Conservation (phyloP, 2,113 vertebrate species). For the Myrmophylax atrothorax region DNA sequence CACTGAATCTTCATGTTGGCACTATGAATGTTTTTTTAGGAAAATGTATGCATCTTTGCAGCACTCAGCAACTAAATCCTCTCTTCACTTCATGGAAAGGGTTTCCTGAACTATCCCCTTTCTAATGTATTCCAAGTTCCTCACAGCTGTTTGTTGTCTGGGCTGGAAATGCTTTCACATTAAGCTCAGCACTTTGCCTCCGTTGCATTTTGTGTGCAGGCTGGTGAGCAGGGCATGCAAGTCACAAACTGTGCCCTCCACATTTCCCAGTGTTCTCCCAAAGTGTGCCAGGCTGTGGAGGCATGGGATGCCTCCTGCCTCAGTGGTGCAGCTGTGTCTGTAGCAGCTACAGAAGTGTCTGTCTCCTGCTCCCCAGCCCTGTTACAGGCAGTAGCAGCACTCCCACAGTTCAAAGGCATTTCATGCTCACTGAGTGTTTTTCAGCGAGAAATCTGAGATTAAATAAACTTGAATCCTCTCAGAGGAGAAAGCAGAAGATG, state of each 20-base stretch:
- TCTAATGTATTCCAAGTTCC: conserved; percentile 19
- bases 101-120: conserved; percentile 47
- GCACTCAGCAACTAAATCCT: conserved; percentile 57
- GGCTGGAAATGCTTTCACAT: not conserved
- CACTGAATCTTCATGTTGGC: conserved; percentile 54
- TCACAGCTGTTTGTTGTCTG: conserved; percentile 39
- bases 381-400: conserved; percentile 36
- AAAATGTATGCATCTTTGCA: conserved; percentile 55
- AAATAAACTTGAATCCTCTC: conserved; percentile 55
- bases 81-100: conserved; percentile 25
- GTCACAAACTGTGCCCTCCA: rapidly evolving
- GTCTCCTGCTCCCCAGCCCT: not conserved
- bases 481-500: conserved; percentile 44
- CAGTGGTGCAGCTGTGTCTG: not conserved
- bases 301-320: not conserved
- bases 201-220: rapidly evolving
- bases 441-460: conserved; percentile 62
- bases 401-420: conserved; percentile 59
- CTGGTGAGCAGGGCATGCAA: rapidly evolving
- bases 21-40: not conserved
- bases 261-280: not conserved
- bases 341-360: not conserved
- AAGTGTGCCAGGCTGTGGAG: rapidly evolving
- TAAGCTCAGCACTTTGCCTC: not conserved
- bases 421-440: conserved; percentile 55